Evolutionary conservation across 1,140 invertebrate genomes (phyloP).

Genomic region (Drosophila sp.): DNA sequence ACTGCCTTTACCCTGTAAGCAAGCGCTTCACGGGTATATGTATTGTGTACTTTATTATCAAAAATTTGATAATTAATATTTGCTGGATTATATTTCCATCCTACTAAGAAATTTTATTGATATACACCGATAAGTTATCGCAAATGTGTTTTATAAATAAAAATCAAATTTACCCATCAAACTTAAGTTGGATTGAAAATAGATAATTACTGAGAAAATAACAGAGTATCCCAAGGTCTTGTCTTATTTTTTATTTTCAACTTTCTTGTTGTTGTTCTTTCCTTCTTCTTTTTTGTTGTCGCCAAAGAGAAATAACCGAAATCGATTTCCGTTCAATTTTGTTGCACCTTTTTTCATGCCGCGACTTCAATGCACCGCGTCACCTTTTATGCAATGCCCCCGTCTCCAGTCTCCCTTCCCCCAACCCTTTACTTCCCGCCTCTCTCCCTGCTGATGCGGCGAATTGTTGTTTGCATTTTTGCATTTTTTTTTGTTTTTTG

Average conservation of each 20-base stretch:
- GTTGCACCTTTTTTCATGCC: constrained; percentile 46
- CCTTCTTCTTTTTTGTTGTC: constrained; percentile 5
- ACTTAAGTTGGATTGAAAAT: too few species aligned
- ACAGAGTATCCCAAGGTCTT: too few species aligned
- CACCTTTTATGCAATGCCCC: constrained; percentile 44
- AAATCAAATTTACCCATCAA: too few species aligned
- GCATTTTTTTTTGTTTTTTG: background rate
- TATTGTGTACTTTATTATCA: background rate
- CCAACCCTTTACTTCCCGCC: background rate
- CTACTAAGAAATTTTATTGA: too few species aligned
- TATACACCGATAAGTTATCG: too few species aligned
- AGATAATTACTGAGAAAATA: too few species aligned
- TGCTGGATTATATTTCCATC: too few species aligned
- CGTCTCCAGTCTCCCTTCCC: background rate
- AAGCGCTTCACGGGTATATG: background rate
- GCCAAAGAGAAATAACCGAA: constrained; percentile 39
- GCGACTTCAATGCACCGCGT: constrained; percentile 41
- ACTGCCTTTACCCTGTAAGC: constrained; percentile 11
- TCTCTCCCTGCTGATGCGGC: background rate
- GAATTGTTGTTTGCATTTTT: constrained; percentile 39
- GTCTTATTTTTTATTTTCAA: background rate
- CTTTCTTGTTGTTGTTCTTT: constrained; percentile 7
- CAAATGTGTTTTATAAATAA: too few species aligned
- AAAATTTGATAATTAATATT: too few species aligned
- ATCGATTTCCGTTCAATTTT: constrained; percentile 53